Base-by-base conservation (phyloP, 2,113 vertebrate species). In the Salvelinus fontinalis region DNA sequence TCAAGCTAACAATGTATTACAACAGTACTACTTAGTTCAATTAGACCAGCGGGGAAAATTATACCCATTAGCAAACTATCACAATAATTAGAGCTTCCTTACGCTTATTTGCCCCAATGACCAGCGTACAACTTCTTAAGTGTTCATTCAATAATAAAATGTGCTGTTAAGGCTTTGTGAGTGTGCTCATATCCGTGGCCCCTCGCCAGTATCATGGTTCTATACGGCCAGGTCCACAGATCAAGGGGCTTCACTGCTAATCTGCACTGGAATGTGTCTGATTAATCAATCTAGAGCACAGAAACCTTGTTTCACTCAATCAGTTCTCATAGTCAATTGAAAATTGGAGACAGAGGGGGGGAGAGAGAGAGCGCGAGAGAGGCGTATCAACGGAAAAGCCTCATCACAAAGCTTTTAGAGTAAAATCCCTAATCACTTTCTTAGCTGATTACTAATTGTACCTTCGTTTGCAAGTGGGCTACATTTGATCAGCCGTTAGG, bases 231-330 rank as follows among this genome's bases (percentile, higher is more conserved):
- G 60, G 67, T 68, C 49, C 22, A 59, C 54, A 77, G 64, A 80
- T 83, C 59, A 77, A 73, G 71, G 71, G 75, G 59, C 75, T 75
- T 24, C 79, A 65, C 48, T 67, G 72, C 54, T 87, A 81, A 88
- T 82, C 70, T 81, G 67, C 64, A 80, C 69, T 81, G 80, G 76
- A 85, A 84, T 83, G 78, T n/a, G 48, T 79, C 70, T 84, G 64
- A 85, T 84, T 77, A 85, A 87, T 86, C 20, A 60, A 78, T 85
- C 70, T 59, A 26, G n/a, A 72, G 72, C 64, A 67, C 64, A 80
- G 67, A 82, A 84, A 83, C 75, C 74, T 31, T 77, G 62, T 59
- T 75, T 44, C 7, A 79, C 84, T 84, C 81, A 64, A 75, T 81
- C 79, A 67, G 70, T 75, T 73, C 67, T 16, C 51, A 29, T 24